These are phyloP conservation scores for Gasteruption jaculator DNA, from an alignment of 2,888 invertebrate genomes.

Conservation along the genomic window DNA sequence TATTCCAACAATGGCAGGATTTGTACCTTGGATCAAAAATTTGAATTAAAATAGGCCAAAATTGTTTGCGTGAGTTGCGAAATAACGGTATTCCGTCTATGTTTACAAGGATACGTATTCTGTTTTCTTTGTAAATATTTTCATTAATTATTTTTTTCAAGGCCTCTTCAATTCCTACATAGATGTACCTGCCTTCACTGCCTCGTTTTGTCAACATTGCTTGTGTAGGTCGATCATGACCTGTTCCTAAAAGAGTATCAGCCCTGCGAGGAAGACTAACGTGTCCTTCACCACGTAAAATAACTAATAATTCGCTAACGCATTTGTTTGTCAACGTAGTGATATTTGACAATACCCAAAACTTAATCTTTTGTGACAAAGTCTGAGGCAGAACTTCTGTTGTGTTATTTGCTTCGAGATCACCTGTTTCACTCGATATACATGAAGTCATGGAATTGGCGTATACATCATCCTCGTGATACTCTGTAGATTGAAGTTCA, in stretches of 20 bases:
- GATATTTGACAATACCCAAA: slow-evolving; percentile 10
- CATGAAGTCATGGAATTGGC: too few relatives aligned
- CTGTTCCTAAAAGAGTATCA: background rate
- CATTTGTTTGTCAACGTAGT: slow-evolving; percentile 9
- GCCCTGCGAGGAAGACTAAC: slow-evolving; percentile 3
- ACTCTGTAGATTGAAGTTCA: too few relatives aligned
- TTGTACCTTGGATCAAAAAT: slow-evolving; percentile 2
- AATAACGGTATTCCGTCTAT: slow-evolving; percentile 6
- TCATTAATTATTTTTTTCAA: slow-evolving; percentile 3
- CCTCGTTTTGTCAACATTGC: slow-evolving; percentile 6
- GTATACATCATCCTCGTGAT: too few relatives aligned
- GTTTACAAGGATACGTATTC: slow-evolving; percentile 1
- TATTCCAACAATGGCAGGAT: too few relatives aligned
- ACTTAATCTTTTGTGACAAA: slow-evolving; percentile 1
- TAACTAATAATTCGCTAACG: slow-evolving; percentile 2
- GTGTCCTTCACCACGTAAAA: slow-evolving; percentile 8
- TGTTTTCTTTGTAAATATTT: background rate
- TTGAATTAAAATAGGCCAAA: slow-evolving; percentile 11
- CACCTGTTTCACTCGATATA: background rate
- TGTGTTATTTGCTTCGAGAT: background rate
- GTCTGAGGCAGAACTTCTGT: background rate
- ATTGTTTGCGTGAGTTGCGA: slow-evolving; percentile 6
- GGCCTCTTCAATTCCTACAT: slow-evolving; percentile 6
- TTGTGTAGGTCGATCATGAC: slow-evolving; percentile 2
- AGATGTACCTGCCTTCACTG: slow-evolving; percentile 1